Base-by-base conservation (phyloP, 1,140 invertebrate species). In the Cotesia typhae region DNA sequence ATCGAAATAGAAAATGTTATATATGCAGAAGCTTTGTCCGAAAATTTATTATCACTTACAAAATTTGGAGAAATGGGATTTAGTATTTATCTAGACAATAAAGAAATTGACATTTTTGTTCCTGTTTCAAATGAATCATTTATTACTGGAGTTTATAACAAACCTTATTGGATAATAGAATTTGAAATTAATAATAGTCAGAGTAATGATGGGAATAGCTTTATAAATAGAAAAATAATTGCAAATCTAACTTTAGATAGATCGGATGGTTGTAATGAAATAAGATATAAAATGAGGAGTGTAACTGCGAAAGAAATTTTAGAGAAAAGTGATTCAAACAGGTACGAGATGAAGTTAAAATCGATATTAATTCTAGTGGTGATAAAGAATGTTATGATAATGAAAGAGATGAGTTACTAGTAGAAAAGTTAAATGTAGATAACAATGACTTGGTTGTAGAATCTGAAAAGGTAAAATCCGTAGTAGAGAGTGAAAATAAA, bases 111-210 rank as follows among this genome's bases (percentile, higher is more conserved):
- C 10, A 69, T 75, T 9, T 72, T 47, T 20, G 47, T 65, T 64
- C 37, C 64, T 4, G 41, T 57, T 5, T 68, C 66, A 14, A 73
- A 73, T 3, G 67, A 68, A 69, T 47, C 41, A 5, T 47, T 71
- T 57, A n/a, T 70, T 10, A 55, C 59, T 2, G 74, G 74, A 4
- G 63, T 66, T 4, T 72, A 77, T 14, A 59, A 71, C 41, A 67
- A 72, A 51, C 74, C 74, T 17, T 73, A 55, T 72, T 77, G 76
- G 72, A 72, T 71, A 3, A 60, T 76, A 7, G 59, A 68, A 57
- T 12, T 72, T 35, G 66, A 72, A 51, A 41, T 75, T 52, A 68
- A 67, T 57, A 69, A 57, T 47, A 20, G 55, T 28, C 47, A 67
- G 14, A 55, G 10, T 20, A 67, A 63, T 52, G 53, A 71, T 67